Base-by-base conservation (phyloP, 2,888 invertebrate genomes). In the Pharmacophagus antenor region DNA sequence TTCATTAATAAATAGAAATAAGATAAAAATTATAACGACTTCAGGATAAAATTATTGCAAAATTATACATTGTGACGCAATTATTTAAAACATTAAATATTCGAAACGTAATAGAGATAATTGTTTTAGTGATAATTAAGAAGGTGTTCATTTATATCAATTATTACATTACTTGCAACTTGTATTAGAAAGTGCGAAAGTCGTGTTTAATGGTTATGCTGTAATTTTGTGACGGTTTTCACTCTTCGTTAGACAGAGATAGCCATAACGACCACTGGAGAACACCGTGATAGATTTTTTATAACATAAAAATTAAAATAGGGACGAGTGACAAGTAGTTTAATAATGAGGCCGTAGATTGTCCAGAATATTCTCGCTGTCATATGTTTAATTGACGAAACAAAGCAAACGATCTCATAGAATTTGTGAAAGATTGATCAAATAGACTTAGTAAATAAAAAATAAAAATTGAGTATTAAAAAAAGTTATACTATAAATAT, bases 191-290 rank as follows among this genome's bases (percentile, higher is more conserved):
- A 47, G 47, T 47, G 47, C 20, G 20, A 47, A 18, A 44, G 42
- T 18, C 18, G 0, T 15, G 22, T 47, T 22, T 12, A 18, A 47
- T 22, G 15, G 6, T 5, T 15, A 21, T 47, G 22, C 47, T 37
- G n/a, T n/a, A 20, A n/a, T 47, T 47, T 46, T 21, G 17, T 47
- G 18, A 47, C 47, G 47, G 21, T 47, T 22, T 46, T 12, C 46
- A 46, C 46, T 46, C 18, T 2, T 46, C 21, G 10, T 46, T 21
- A 46, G 20, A 42, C 5, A 42, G 18, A 42, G 42, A 42, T 18
- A 42, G 42, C 7, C 4, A 42, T 18, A 42, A 42, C 18, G n/a
- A 17, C n/a, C 31, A n/a, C 15, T 37, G 5, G 15, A 37, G 37
- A 37, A n/a, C n/a, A 2, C n/a, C 15, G 7, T 15, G 37, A 37